phyloP scores from a whole-genome alignment of 2,888 invertebrate species.

The Candidula unifasciata region DNA sequence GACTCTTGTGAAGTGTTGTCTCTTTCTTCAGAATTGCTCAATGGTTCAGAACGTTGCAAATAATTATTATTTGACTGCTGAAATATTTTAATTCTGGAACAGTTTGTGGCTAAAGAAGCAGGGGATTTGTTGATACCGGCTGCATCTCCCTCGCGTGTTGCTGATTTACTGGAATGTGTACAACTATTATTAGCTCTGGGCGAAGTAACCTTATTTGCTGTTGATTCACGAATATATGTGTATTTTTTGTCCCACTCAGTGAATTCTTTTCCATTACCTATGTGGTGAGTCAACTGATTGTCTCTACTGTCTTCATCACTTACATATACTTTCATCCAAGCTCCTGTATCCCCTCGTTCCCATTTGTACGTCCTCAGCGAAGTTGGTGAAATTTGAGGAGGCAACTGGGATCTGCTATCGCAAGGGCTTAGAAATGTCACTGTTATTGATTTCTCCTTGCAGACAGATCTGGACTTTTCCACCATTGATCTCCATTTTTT shows the following conservation, averaged over 20 bases:
- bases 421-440: conserved; percentile 27
- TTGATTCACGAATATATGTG: background rate
- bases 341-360: conserved; percentile 55
- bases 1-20: too few relatives aligned
- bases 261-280: background rate
- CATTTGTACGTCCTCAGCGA: conserved; percentile 55
- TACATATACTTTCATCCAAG: conserved; percentile 57
- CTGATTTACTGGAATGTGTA: too few relatives aligned
- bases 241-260: too few relatives aligned
- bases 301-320: conserved; percentile 1
- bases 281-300: background rate
- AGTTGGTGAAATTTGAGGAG: conserved; percentile 49
- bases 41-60: too few relatives aligned
- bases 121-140: too few relatives aligned
- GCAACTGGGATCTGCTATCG: conserved; percentile 2
- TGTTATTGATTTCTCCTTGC: conserved; percentile 43
- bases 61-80: too few relatives aligned
- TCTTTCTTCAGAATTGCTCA: too few relatives aligned
- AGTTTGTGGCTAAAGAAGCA: too few relatives aligned
- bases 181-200: too few relatives aligned
- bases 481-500: conserved; percentile 48
- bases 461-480: conserved; percentile 39
- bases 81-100: too few relatives aligned
- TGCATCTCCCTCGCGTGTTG: too few relatives aligned
- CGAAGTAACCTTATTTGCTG: background rate